phyloP scores from a whole-genome alignment of 2,797 vertebrate species.

The Selene dorsalis region DNA sequence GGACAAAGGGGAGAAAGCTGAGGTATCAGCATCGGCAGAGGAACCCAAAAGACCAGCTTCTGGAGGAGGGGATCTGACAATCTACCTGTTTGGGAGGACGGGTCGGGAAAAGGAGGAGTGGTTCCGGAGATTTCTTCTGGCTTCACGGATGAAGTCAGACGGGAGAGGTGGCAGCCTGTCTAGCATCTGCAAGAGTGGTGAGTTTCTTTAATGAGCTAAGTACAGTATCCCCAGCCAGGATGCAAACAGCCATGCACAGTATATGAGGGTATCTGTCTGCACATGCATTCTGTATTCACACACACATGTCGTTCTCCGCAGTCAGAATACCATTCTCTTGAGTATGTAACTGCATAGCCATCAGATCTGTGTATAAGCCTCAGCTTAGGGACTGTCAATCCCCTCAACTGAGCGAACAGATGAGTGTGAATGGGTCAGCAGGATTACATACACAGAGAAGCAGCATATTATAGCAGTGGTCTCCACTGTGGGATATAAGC shows the following conservation, averaged over 20 bases:
- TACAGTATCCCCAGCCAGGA: neutral
- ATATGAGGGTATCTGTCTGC: neutral
- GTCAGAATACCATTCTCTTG: constrained; percentile 43
- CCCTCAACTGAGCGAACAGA: constrained; percentile 67
- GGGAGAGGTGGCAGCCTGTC: constrained; percentile 78
- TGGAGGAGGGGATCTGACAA: constrained; percentile 86
- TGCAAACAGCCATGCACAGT: neutral
- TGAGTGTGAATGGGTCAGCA: constrained; percentile 77
- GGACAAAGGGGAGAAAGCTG: constrained; percentile 72
- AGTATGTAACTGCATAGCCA: constrained; percentile 60
- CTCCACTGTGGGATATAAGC: constrained; percentile 60
- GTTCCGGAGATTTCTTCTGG: constrained; percentile 93
- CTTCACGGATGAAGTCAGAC: constrained; percentile 89
- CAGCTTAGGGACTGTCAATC: constrained; percentile 72
- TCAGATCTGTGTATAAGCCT: constrained; percentile 74
- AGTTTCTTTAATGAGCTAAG: constrained; percentile 36
- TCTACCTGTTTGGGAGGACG: constrained; percentile 97
- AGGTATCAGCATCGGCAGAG: constrained; percentile 54
- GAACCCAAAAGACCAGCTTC: constrained; percentile 71
- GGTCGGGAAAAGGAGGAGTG: constrained; percentile 98
- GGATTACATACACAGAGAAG: constrained; percentile 77
- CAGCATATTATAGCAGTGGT: constrained; percentile 61
- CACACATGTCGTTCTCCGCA: neutral
- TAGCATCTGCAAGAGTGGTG: constrained; percentile 88
- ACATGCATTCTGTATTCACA: constrained; percentile 6